These are phyloP conservation scores for Patella caerulea DNA, from an alignment of 2,888 invertebrate genomes.

Conservation along the genomic window DNA sequence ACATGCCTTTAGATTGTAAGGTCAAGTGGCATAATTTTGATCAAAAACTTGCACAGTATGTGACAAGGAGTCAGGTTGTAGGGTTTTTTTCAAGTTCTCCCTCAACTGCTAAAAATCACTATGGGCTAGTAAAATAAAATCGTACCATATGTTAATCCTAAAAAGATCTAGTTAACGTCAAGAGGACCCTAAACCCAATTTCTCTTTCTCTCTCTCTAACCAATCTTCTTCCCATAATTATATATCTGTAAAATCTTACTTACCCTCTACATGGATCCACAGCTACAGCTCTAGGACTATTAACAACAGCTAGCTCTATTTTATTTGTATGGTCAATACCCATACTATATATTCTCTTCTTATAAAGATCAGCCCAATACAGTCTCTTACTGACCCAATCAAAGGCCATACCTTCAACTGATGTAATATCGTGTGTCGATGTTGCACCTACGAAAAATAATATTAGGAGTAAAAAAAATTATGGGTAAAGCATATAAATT, in stretches of 20 bases:
- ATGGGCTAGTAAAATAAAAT: too few species aligned
- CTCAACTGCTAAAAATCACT: too few species aligned
- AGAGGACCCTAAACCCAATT: too few species aligned
- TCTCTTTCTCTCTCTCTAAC: background rate
- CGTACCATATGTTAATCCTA: too few species aligned
- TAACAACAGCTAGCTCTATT: constrained; percentile 93
- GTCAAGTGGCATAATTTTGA: too few species aligned
- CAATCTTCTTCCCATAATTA: background rate
- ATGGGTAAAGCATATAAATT: too few species aligned
- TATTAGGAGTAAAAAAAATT: too few species aligned
- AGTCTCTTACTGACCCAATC: constrained; percentile 98
- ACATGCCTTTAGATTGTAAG: too few species aligned
- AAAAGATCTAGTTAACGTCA: too few species aligned
- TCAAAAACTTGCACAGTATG: too few species aligned
- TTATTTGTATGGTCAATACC: constrained; percentile 88
- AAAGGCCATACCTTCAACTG: constrained; percentile 72
- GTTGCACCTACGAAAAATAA: constrained; percentile 15
- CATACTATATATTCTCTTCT: constrained; percentile 73
- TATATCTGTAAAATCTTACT: constrained; percentile 21
- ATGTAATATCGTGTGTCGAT: constrained; percentile 38
- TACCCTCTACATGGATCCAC: constrained; percentile 95
- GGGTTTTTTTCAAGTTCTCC: too few species aligned
- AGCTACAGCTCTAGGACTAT: constrained; percentile 93
- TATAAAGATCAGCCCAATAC: constrained; percentile 95
- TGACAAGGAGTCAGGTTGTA: too few species aligned